Evolutionary conservation across 2,113 vertebrate genomes (phyloP).

Genomic region (Lepidothrix coronata): DNA sequence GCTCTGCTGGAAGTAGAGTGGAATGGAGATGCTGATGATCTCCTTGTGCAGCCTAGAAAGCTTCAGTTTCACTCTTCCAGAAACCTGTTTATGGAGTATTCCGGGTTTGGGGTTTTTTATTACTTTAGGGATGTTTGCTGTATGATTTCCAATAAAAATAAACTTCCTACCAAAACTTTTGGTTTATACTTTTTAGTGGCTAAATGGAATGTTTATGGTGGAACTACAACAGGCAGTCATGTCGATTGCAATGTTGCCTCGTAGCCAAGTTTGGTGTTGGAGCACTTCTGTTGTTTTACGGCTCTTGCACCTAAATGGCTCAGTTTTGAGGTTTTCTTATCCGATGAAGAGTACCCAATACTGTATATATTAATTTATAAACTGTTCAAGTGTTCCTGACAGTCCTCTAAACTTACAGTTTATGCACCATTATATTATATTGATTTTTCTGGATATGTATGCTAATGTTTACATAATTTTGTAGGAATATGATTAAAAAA

Average conservation of each 20-base stretch:
- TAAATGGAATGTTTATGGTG: not conserved
- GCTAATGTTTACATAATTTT: conserved; percentile 67
- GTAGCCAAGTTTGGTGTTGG: not conserved
- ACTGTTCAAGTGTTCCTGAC: conserved; percentile 23
- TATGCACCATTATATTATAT: conserved; percentile 51
- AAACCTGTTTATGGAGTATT: not conserved
- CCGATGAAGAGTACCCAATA: not conserved
- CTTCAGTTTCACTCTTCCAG: not conserved
- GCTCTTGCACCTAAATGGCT: conserved; percentile 32
- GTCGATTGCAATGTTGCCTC: not conserved
- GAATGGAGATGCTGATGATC: not conserved
- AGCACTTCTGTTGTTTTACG: not conserved
- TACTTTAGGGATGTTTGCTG: conserved; percentile 17
- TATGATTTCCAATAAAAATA: conserved; percentile 34
- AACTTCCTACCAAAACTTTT: conserved; percentile 23
- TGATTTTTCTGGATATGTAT: conserved; percentile 47
- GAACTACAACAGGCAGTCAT: not conserved
- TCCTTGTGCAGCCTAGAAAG: not conserved
- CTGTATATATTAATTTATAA: conserved; percentile 52
- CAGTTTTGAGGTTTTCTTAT: conserved; percentile 25
- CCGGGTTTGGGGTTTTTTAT: not conserved
- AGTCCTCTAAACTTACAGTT: conserved; percentile 40
- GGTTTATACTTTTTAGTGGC: conserved; percentile 27
- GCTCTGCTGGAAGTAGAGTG: not conserved
- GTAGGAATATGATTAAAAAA: conserved; percentile 66